A percentile compares a stretch with the other conserved stretches of the same genome.
Evolutionary conservation across 2,113 vertebrate species (phyloP).

Genomic region (Fregata magnificens): DNA sequence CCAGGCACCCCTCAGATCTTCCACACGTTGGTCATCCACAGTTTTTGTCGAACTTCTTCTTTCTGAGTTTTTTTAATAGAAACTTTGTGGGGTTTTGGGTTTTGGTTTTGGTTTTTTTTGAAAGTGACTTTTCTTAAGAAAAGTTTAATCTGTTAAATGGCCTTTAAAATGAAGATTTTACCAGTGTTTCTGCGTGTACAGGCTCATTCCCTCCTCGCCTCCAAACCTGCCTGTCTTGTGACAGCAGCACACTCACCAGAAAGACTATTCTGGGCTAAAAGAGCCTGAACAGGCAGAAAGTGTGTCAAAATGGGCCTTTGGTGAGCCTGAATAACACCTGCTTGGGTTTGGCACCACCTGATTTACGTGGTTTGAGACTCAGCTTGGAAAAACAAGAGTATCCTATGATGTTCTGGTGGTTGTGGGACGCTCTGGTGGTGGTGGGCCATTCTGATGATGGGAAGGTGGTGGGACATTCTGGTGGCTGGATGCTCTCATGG

Average conservation of each 20-base stretch:
- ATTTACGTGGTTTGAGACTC: neutral
- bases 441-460: neutral
- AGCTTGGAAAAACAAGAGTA: neutral
- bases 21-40: neutral
- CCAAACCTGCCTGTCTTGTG: neutral
- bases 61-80: neutral
- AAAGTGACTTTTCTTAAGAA: neutral
- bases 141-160: neutral
- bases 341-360: neutral
- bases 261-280: neutral
- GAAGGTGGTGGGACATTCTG: neutral
- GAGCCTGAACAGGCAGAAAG: neutral
- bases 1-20: neutral
- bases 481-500: neutral
- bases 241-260: neutral
- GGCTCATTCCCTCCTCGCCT: neutral
- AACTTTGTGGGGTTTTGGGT: neutral
- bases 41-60: neutral
- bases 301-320: neutral
- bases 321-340: neutral
- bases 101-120: neutral
- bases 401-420: neutral
- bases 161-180: neutral
- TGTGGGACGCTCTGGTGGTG: neutral
- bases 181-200: neutral